A percentile compares a stretch with the other conserved stretches of the same genome.
These are phyloP conservation scores for Crambe crambe DNA, from an alignment of 37 sponge, comb jelly and placozoan genomes.

Conservation along the genomic window DNA sequence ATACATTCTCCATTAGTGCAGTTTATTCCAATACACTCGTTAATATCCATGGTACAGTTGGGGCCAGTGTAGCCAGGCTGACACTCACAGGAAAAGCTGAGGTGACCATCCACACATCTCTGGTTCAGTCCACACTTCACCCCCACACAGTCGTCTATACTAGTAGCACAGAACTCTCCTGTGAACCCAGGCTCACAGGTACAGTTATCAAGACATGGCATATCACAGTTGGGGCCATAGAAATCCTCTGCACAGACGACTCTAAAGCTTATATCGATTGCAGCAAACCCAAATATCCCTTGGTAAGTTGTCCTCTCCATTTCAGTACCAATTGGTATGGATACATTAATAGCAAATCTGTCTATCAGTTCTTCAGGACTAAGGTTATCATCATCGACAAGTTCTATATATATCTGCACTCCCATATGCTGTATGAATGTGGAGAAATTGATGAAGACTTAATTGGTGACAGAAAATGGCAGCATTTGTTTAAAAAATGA, in stretches of 20 bases:
- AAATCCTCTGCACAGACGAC: neutral
- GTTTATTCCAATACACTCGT: constrained; percentile 55
- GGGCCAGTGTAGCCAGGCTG: constrained; percentile 8
- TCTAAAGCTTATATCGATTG: neutral
- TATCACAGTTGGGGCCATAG: neutral
- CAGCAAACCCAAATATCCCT: constrained; percentile 13
- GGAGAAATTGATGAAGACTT: too few relatives aligned
- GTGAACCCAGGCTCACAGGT: constrained; percentile 40
- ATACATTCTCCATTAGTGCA: constrained; percentile 59
- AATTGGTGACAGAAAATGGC: too few relatives aligned
- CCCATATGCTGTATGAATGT: too few relatives aligned
- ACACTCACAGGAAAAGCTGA: constrained; percentile 16
- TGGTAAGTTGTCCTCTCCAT: neutral
- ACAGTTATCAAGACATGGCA: constrained; percentile 5
- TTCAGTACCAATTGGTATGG: neutral
- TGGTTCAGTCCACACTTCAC: constrained; percentile 32
- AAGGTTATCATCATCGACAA: neutral
- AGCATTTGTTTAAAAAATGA: too few relatives aligned
- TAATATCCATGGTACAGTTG: constrained; percentile 32
- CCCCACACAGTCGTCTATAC: constrained; percentile 32
- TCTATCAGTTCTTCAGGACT: constrained; percentile 1
- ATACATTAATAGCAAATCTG: constrained; percentile 15
- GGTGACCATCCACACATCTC: constrained; percentile 23
- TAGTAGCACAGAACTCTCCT: constrained; percentile 36
- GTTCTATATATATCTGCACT: neutral